These are phyloP conservation scores for Drosophila cognata DNA, from an alignment of 2,888 invertebrate species.

Conservation along the genomic window DNA sequence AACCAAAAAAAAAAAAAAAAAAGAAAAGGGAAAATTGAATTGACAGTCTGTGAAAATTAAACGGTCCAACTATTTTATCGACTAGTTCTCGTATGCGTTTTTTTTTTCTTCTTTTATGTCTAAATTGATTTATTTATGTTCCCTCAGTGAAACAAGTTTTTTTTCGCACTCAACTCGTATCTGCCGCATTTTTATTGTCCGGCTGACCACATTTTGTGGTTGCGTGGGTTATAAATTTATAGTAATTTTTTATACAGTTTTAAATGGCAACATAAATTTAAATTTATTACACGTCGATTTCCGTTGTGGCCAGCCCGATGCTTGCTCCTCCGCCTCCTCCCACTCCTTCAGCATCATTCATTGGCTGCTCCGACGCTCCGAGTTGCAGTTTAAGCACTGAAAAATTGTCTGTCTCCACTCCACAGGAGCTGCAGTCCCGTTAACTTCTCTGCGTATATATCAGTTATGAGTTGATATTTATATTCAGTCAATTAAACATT, in stretches of 20 bases:
- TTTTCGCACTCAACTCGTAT: slow-evolving; percentile 28
- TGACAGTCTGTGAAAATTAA: slow-evolving; percentile 72
- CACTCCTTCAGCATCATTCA: neutral
- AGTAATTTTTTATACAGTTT: slow-evolving; percentile 69
- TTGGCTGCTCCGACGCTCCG: neutral
- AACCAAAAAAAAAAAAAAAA: slow-evolving; percentile 1
- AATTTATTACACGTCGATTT: slow-evolving; percentile 76
- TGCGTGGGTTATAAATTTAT: slow-evolving; percentile 71
- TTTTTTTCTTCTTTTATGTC: slow-evolving; percentile 50
- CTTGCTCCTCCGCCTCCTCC: slow-evolving; percentile 3
- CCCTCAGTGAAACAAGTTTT: slow-evolving; percentile 16
- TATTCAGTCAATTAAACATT: slow-evolving; percentile 1
- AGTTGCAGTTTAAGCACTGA: slow-evolving; percentile 13
- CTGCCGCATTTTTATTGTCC: slow-evolving; percentile 64
- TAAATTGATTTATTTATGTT: slow-evolving; percentile 73
- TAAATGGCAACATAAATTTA: slow-evolving; percentile 76
- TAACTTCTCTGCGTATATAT: slow-evolving; percentile 6
- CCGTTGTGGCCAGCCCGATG: slow-evolving; percentile 45
- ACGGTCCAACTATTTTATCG: slow-evolving; percentile 51
- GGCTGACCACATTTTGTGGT: slow-evolving; percentile 72
- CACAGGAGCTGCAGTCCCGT: slow-evolving; percentile 29
- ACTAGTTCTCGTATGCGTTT: slow-evolving; percentile 33
- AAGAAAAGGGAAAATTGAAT: slow-evolving; percentile 49
- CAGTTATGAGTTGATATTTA: neutral
- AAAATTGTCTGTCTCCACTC: slow-evolving; percentile 14